A percentile compares a stretch with the other conserved stretches of the same genome.
phyloP scores from a whole-genome alignment of 2,888 invertebrate genomes.

The Elmis aenea region DNA sequence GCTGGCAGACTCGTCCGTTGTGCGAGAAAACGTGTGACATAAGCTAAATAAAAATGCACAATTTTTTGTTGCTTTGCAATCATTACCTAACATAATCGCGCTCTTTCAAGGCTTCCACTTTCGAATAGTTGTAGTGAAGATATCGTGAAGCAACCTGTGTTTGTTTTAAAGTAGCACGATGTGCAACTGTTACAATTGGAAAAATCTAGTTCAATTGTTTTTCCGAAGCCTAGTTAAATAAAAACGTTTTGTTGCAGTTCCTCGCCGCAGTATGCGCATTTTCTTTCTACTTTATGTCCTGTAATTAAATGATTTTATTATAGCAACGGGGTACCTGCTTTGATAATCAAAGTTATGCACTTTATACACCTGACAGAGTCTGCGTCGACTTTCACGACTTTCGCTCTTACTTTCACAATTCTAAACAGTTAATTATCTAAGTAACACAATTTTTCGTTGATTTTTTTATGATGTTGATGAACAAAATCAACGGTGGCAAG shows the following conservation, averaged over 20 bases:
- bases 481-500: too few species aligned
- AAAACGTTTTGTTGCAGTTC: too few species aligned
- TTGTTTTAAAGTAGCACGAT: constrained; percentile 14
- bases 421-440: too few species aligned
- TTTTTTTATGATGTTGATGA: too few species aligned
- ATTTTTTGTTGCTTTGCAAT: constrained; percentile 4
- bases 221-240: constrained; percentile 3
- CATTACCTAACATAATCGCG: constrained; percentile 11
- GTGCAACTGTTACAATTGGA: constrained; percentile 10
- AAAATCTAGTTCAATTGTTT: constrained; percentile 10
- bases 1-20: not conserved
- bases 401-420: constrained; percentile 28
- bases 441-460: too few species aligned
- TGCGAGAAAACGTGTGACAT: constrained; percentile 6
- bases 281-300: too few species aligned
- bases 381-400: constrained; percentile 30
- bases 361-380: too few species aligned
- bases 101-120: constrained; percentile 12
- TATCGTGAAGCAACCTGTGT: constrained; percentile 8
- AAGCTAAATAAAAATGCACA: constrained; percentile 4
- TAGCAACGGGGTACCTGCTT: too few species aligned
- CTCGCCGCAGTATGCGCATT: constrained; percentile 1
- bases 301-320: too few species aligned
- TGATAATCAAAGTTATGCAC: too few species aligned
- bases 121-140: constrained; percentile 14